Evolutionary conservation across 2,113 vertebrate species (phyloP).

Genomic region (Pomatostomus ruficeps): DNA sequence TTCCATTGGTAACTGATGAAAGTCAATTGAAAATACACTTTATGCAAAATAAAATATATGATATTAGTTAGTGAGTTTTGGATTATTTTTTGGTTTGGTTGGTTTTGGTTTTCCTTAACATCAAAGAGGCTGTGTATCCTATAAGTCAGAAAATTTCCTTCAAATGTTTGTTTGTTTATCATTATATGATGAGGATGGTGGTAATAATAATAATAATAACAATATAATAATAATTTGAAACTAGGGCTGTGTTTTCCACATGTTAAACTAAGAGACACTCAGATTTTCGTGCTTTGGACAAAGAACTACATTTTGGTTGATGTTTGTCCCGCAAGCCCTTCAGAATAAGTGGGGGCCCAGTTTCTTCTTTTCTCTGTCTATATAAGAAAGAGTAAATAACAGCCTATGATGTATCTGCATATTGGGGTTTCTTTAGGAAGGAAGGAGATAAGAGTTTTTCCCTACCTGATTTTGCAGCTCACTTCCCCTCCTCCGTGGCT

Average conservation of each 20-base stretch:
- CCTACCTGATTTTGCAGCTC: background rate
- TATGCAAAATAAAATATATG: background rate
- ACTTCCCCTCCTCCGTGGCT: no score
- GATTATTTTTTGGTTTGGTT: fast-evolving
- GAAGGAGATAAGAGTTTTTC: background rate
- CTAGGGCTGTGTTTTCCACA: background rate
- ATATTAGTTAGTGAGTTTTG: background rate
- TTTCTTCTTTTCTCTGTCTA: background rate
- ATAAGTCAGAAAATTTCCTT: background rate
- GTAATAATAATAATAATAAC: no score
- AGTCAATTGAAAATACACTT: background rate
- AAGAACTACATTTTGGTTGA: background rate
- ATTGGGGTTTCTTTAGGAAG: background rate
- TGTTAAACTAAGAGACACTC: background rate
- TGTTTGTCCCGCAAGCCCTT: background rate
- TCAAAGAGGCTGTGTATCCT: fast-evolving
- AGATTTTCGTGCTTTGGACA: background rate
- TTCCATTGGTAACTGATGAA: background rate
- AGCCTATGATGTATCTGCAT: background rate
- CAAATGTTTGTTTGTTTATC: background rate
- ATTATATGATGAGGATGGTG: no score
- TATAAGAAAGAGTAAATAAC: background rate
- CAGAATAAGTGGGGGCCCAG: background rate
- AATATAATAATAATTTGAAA: background rate
- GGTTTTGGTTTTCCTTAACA: background rate